Evolutionary conservation across 2,797 vertebrate species (phyloP), one percentile per base, ranked within the genome.

Genomic region (Iguana delicatissima): DNA sequence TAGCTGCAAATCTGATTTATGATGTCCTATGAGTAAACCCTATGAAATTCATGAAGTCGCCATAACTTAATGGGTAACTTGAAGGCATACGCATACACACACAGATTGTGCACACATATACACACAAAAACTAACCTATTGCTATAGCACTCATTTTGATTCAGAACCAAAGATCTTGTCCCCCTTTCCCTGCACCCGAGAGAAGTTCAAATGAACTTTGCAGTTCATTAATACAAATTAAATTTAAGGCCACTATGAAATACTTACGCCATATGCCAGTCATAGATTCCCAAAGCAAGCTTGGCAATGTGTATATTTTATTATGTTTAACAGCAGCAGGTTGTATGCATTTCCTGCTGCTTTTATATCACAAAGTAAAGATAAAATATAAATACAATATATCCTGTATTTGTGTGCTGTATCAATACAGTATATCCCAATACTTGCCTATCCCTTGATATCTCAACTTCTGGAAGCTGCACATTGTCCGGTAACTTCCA

Each of bases 1-100:
- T 18, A 64, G 93, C 89, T 92, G 93, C 89, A 92, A 95, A 96
- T 94, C 91, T 96, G 95, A 96, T 95, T 96, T 96, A 96, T 89
- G 88, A 80, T 62, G 0, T 0, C 26, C 50, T 57, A n/a, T 29
- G 2, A 1, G 59, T 73, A 67, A 46, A 8, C 67, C 26, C 7
- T n/a, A 62, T 7, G 0, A 32, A 38, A 38, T 16, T 52, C 29
- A 32, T 8, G 1, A 26, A 3, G 29, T 32, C 29, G 32, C 29
- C 67, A 3, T 69, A 69, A 69, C 3, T 32, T 29, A 62, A 62
- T 6, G 59, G 29, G 67, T 32, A 29, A 69, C 62, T 24, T 32
- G 67, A 29, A 69, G 29, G 29, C 67, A 69, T 32, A 69, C 32
- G 29, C 9, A 69, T 69, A 29, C 67, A 69, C 10, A 69, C 29